A percentile compares a stretch with the other conserved stretches of the same genome.
phyloP scores from a whole-genome alignment of 2,113 vertebrate species.

The Elephantulus edwardii region DNA sequence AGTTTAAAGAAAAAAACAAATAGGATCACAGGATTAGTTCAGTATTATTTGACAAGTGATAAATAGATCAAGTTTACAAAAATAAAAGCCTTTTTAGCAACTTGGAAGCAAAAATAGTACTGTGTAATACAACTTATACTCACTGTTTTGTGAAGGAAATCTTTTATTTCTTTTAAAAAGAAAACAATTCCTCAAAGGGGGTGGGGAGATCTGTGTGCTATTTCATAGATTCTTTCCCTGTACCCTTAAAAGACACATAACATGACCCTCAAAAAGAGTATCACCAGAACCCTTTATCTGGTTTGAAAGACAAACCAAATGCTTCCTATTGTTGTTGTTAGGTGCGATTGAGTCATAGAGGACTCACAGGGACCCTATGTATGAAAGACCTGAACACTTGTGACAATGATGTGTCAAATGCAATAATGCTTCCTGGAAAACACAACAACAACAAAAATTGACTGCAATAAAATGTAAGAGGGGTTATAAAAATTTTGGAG shows the following conservation, averaged over 20 bases:
- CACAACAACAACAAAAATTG: conserved; percentile 15
- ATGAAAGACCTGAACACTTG: too few relatives aligned
- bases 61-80: conserved; percentile 48
- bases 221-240: conserved; percentile 14
- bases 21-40: conserved; percentile 18
- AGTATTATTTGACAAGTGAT: conserved; percentile 61
- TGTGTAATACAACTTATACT: conserved; percentile 34
- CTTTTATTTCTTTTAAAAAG: conserved; percentile 2
- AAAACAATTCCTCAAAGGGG: not conserved
- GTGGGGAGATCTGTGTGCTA: not conserved
- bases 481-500: not conserved
- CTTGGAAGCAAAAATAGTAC: conserved; percentile 45
- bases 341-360: too few relatives aligned
- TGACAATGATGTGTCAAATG: too few relatives aligned
- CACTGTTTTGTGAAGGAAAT: conserved; percentile 51
- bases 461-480: not conserved
- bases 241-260: conserved; percentile 26
- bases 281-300: not conserved
- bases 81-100: conserved; percentile 62
- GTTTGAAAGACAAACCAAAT: not conserved
- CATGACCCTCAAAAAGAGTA: conserved; percentile 18
- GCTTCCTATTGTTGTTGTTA: too few relatives aligned
- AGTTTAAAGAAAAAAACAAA: not conserved
- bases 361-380: too few relatives aligned
- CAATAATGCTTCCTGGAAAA: too few relatives aligned